Conservation (phyloP, 2,113 vertebrate species). For the Pteropus alecto region DNA sequence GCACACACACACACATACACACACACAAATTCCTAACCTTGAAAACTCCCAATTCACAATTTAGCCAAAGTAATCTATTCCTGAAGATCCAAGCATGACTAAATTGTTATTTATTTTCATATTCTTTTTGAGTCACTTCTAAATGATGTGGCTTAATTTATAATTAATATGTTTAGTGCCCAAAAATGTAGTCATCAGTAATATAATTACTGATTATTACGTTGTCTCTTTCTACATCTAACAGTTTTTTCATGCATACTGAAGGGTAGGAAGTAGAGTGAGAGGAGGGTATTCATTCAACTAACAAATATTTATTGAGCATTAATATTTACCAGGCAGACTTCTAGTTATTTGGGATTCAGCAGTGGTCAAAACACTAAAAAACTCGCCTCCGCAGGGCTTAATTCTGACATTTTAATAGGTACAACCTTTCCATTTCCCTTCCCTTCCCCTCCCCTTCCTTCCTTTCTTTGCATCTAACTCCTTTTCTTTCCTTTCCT, state of each 20-base stretch:
- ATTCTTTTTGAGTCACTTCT: background rate
- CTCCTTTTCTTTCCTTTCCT: background rate
- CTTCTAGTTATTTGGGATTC: background rate
- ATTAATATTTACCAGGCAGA: background rate
- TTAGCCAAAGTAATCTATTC: background rate
- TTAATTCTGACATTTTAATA: background rate
- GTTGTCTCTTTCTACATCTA: background rate
- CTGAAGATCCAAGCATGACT: background rate
- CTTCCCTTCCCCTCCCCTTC: no score
- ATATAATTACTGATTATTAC: background rate
- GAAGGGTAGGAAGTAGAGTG: background rate
- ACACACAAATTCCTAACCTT: background rate
- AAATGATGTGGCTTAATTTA: background rate
- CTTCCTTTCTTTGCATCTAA: no score
- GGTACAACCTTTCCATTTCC: background rate
- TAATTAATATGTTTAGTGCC: background rate
- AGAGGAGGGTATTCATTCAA: background rate
- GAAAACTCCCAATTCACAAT: background rate
- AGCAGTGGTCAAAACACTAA: background rate
- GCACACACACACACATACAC: background rate
- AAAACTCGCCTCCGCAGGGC: background rate
- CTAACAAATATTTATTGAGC: background rate
- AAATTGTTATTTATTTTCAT: background rate
- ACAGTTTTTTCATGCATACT: background rate
- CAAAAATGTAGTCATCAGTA: background rate